These are phyloP conservation scores for Eudyptes chrysolophus DNA, from an alignment of 2,113 vertebrate genomes.

Conservation along the genomic window DNA sequence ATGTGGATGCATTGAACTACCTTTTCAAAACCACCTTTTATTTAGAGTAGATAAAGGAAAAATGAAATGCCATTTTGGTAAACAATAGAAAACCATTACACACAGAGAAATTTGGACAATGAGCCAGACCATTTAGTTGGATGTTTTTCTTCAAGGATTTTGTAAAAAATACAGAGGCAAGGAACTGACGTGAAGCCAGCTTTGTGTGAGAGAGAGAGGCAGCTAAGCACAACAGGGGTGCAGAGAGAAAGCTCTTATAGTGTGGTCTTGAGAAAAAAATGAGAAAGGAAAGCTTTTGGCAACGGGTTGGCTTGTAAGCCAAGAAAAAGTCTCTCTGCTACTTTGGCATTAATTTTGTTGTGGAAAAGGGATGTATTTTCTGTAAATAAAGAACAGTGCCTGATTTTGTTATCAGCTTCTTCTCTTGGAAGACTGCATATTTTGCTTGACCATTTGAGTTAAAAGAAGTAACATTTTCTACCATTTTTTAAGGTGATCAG, in stretches of 20 bases:
- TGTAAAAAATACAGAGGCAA: background rate
- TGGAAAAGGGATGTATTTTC: background rate
- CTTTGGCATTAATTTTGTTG: background rate
- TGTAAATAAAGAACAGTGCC: background rate
- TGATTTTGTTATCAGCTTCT: background rate
- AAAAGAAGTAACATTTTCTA: background rate
- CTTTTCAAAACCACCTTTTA: background rate
- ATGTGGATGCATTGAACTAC: background rate
- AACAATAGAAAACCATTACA: background rate
- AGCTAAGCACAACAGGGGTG: background rate
- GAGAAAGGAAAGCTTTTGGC: background rate
- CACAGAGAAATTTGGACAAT: background rate
- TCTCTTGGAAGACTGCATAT: background rate
- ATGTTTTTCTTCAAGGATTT: background rate
- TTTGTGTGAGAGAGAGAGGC: background rate
- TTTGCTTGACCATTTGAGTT: background rate
- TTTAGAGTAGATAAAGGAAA: background rate
- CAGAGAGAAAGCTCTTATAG: background rate
- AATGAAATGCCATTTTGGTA: background rate
- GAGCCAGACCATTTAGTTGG: background rate
- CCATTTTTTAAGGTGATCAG: background rate
- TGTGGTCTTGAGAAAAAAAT: background rate
- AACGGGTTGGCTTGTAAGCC: background rate
- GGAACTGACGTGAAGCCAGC: background rate
- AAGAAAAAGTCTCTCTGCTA: background rate